Percentiles rank a stretch among this genome's conserved stretches.
phyloP scores from a whole-genome alignment of 2,888 invertebrate species.

The Homarus gammarus region DNA sequence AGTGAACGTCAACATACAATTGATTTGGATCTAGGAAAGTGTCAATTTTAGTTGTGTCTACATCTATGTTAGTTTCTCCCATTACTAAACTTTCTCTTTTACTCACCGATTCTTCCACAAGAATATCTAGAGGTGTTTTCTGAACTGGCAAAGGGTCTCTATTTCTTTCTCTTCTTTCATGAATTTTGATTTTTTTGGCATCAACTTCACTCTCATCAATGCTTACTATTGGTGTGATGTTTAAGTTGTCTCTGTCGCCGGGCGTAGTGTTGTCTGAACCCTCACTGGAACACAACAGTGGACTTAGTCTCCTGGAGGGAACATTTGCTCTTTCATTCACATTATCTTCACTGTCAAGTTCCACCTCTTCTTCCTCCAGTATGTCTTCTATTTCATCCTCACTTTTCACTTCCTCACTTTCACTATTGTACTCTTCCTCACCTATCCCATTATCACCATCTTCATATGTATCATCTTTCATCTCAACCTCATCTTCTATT shows the following conservation, averaged over 20 bases:
- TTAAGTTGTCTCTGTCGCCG: no score
- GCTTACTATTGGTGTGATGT: not conserved
- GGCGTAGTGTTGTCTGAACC: no score
- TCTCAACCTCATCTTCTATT: slow-evolving; percentile 11
- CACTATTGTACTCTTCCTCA: slow-evolving; percentile 39
- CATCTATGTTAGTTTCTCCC: slow-evolving; percentile 36
- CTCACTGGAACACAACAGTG: not conserved
- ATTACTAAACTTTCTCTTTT: slow-evolving; percentile 21
- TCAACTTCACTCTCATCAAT: not conserved
- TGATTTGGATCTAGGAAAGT: slow-evolving; percentile 23
- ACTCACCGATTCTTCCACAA: slow-evolving; percentile 24
- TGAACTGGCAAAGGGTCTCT: not conserved
- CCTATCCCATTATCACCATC: not conserved
- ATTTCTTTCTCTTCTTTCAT: slow-evolving; percentile 1
- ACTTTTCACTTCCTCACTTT: slow-evolving; percentile 47
- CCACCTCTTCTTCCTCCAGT: slow-evolving; percentile 45
- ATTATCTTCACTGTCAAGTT: not conserved
- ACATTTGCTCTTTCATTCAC: not conserved
- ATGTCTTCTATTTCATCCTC: slow-evolving; percentile 66
- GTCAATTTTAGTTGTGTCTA: slow-evolving; percentile 30
- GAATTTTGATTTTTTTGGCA: not conserved
- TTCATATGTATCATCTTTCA: not conserved
- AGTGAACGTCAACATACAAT: slow-evolving; percentile 10
- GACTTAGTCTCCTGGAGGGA: not conserved
- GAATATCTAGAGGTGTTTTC: not conserved